Evolutionary conservation across 2,113 vertebrate genomes (phyloP), one percentile per base, ranked within the genome.

Genomic region (Malurus elegans): DNA sequence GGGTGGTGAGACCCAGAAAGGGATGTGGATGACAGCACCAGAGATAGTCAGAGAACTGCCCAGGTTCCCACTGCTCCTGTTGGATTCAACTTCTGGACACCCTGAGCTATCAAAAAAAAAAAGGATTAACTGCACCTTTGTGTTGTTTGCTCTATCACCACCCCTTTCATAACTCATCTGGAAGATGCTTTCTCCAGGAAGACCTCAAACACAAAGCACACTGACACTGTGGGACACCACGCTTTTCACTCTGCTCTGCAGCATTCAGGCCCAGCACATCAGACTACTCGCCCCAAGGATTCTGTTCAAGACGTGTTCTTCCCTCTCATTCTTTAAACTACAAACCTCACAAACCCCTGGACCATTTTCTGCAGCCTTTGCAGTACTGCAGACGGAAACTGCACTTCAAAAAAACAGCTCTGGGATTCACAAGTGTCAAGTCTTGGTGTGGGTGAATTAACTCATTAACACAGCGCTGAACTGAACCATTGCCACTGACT

Each of bases 381-480:
- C 36, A 70, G 65, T 48, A 44, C 31, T 60, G 72, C 73, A 94
- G 93, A 67, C 91, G 87, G 88, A 96, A 97, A 92, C 81, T 82
- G 91, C 64, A 89, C 65, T 61, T 70, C 75, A 92, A 85, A 85
- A 89, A 95, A 92, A 71, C 48, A 95, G 81, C 65, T 92, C 86
- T 92, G 94, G 76, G 91, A 96, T 95, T 97, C 95, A 92, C 72
- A 96, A 14, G 78, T 79, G 64, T 90, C 95, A 95, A 76, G 58
- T 91, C 57, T 71, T 73, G 45, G 81, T 94, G 90, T 58, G 87
- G 91, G 96, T 95, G 86, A 87, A 95, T 95, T 97, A 95, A 96
- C 72, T 94, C 85, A 93, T 94, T 93, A 95, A 97, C 92, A 96
- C 84, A 93, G 9, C 4, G 9, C 88, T 92, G n/a, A 79, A 78